Base-by-base conservation (phyloP, 2,797 vertebrate genomes). In the Ceyx erithaca region DNA sequence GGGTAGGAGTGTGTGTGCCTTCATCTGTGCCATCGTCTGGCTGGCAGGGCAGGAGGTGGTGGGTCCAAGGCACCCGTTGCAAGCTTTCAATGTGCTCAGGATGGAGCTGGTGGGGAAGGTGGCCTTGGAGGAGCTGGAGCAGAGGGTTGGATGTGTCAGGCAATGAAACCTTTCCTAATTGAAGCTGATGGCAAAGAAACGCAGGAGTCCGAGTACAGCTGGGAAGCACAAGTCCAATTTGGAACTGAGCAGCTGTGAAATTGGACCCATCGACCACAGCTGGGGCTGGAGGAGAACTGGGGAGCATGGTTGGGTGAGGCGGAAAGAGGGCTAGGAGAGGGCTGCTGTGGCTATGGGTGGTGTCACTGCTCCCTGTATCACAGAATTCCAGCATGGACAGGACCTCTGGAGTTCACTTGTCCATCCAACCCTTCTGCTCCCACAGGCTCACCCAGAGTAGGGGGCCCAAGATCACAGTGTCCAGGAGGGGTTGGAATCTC, bases 201-300 rank as follows among this genome's bases (percentile, higher is more conserved):
- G 41, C 3, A 0, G 94, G 86, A 94, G 73, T 82, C 48, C 48
- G 46, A 87, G 72, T 91, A 49, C 93, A 97, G 95, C 96, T 97
- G 97, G 91, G 83, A 90, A 93, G 68, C 88, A 80, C 33, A 48
- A 87, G 94, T 90, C 93, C 62, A 67, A 96, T 97, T 95, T 96
- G 96, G 92, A 96, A 72, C 80, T 76, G 93, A 96, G 85, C 86
- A 96, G 96, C 97, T 98, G 97, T 97, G 97, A 97, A 97, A 97
- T 96, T 95, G 94, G 87, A 76, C 88, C 92, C 80, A 80, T 86
- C 58, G 87, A 89, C 86, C 96, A 95, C 96, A 98, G 96, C 96
- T 97, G 97, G 95, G 96, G 51, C 96, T 89, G 62, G 10, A 54
- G 57, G 77, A 91, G 48, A 35, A 31, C 6, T 1, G 1, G 58